These are phyloP conservation scores for Bettongia penicillata DNA, from an alignment of 2,113 vertebrate genomes.

Conservation along the genomic window DNA sequence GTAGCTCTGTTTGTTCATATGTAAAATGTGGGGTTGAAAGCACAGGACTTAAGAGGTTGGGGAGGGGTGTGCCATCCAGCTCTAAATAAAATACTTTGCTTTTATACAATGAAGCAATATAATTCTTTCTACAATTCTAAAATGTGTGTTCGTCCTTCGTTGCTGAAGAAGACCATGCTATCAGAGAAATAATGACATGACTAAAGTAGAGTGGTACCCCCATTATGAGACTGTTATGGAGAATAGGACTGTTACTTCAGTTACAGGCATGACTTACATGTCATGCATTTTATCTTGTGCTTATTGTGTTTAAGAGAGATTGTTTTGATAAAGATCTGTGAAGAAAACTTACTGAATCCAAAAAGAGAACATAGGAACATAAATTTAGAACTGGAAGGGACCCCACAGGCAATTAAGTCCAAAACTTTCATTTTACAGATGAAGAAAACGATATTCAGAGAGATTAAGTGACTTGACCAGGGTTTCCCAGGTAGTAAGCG, in stretches of 20 bases:
- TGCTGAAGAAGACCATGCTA: too few species aligned
- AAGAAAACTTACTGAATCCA: background rate
- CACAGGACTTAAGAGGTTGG: background rate
- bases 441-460: background rate
- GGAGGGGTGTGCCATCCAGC: background rate
- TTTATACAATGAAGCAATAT: background rate
- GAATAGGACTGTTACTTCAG: background rate
- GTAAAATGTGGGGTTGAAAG: background rate
- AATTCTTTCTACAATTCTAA: background rate
- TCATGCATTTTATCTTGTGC: background rate
- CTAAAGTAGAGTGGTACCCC: background rate
- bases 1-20: background rate
- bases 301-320: background rate
- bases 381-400: background rate
- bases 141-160: background rate
- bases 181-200: too few species aligned
- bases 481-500: background rate
- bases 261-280: background rate
- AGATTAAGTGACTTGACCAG: background rate
- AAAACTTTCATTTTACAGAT: background rate
- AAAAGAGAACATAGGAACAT: background rate
- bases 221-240: background rate
- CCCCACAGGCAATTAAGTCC: background rate
- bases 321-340: background rate
- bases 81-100: background rate